Conservation (phyloP, 2,113 vertebrate species). For the Chloropsis hardwickii region DNA sequence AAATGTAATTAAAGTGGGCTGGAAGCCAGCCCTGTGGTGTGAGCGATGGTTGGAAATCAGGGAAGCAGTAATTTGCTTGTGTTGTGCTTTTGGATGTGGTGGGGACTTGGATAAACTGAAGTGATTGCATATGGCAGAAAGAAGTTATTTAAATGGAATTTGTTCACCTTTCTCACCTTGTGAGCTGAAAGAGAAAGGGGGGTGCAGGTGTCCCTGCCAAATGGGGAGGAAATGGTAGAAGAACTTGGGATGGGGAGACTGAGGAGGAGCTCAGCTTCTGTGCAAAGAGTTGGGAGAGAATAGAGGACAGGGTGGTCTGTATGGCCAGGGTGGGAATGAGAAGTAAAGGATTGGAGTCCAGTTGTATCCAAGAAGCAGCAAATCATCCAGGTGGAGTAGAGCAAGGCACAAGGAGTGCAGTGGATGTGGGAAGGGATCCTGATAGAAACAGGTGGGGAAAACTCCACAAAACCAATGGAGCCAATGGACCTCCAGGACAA, state of each 20-base stretch:
- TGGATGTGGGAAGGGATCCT: background rate
- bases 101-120: background rate
- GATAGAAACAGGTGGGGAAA: background rate
- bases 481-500: background rate
- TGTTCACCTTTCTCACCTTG: background rate
- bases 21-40: background rate
- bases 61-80: background rate
- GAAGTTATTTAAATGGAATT: background rate
- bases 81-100: background rate
- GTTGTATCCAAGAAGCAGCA: background rate
- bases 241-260: background rate
- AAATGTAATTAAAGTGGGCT: background rate
- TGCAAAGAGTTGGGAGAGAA: background rate
- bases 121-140: background rate
- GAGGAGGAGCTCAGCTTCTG: background rate
- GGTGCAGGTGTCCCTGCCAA: background rate
- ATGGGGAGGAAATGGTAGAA: background rate
- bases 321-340: background rate
- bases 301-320: background rate
- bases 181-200: background rate
- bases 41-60: background rate
- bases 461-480: background rate
- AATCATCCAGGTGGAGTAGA: background rate
- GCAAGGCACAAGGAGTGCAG: background rate
- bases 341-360: background rate